Percentiles rank a stretch among this genome's conserved stretches.
These are phyloP conservation scores for Pinctada fucata DNA, from an alignment of 2,888 invertebrate species.

Conservation along the genomic window DNA sequence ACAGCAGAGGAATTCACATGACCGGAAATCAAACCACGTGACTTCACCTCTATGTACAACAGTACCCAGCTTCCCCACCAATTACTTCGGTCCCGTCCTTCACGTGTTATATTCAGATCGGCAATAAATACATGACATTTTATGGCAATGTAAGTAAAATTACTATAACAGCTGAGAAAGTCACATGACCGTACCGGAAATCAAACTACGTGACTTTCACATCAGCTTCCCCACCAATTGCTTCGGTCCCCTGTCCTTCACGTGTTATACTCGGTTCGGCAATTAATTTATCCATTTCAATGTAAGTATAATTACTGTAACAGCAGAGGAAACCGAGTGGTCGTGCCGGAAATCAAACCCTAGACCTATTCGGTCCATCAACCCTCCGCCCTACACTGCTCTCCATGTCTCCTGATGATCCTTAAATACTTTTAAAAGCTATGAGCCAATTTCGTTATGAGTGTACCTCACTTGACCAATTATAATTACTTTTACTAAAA, in stretches of 20 bases:
- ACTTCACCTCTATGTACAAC: background rate
- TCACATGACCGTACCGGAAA: background rate
- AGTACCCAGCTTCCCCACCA: slow-evolving; percentile 14
- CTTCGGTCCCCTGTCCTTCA: slow-evolving; percentile 11
- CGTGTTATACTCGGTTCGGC: slow-evolving; percentile 10
- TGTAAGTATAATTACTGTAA: background rate
- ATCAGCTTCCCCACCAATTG: slow-evolving; percentile 10
- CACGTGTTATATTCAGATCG: slow-evolving; percentile 11
- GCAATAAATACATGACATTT: slow-evolving; percentile 10
- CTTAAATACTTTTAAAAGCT: no score
- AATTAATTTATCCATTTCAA: slow-evolving; percentile 19
- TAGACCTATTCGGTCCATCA: no score
- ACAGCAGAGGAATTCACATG: no score
- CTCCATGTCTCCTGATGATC: no score
- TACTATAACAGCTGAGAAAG: no score
- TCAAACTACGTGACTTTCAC: no score
- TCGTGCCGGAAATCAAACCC: background rate
- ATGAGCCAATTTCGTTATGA: no score
- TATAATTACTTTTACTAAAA: no score
- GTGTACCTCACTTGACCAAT: no score
- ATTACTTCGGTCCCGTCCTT: slow-evolving; percentile 11
- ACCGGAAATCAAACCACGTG: background rate
- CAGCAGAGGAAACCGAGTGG: no score
- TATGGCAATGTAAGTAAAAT: slow-evolving; percentile 12
- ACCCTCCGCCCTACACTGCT: no score